Percentiles rank a stretch among this genome's conserved stretches.
phyloP scores from a whole-genome alignment of 2,113 vertebrate genomes.

The Sardina pilchardus region DNA sequence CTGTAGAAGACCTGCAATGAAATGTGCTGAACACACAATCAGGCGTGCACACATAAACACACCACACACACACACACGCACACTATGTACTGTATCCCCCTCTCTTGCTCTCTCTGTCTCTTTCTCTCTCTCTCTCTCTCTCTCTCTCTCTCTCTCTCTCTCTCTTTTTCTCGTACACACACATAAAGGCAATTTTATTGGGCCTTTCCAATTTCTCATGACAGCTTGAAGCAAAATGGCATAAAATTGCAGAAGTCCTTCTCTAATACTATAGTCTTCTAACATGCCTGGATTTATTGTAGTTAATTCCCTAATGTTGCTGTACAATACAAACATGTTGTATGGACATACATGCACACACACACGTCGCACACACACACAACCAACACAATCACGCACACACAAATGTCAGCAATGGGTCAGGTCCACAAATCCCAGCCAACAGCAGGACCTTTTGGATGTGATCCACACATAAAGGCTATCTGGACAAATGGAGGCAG shows the following conservation, averaged over 20 bases:
- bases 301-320: neutral
- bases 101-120: neutral
- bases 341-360: neutral
- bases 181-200: neutral
- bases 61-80: constrained; percentile 14
- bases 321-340: neutral
- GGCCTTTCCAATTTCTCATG: neutral
- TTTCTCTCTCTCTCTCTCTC: neutral
- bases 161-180: neutral
- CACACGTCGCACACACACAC: neutral
- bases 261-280: neutral
- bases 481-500: neutral
- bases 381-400: neutral
- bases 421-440: neutral
- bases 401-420: neutral
- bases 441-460: neutral
- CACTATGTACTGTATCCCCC: neutral
- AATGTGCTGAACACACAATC: neutral
- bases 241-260: neutral
- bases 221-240: neutral
- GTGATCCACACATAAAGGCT: neutral
- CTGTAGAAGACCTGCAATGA: no score
- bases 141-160: neutral
- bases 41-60: neutral
- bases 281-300: neutral